These are phyloP conservation scores for Pelagia noctiluca DNA, from an alignment of 30 jellyfish, hydroid and myxozoan species.

Conservation along the genomic window DNA sequence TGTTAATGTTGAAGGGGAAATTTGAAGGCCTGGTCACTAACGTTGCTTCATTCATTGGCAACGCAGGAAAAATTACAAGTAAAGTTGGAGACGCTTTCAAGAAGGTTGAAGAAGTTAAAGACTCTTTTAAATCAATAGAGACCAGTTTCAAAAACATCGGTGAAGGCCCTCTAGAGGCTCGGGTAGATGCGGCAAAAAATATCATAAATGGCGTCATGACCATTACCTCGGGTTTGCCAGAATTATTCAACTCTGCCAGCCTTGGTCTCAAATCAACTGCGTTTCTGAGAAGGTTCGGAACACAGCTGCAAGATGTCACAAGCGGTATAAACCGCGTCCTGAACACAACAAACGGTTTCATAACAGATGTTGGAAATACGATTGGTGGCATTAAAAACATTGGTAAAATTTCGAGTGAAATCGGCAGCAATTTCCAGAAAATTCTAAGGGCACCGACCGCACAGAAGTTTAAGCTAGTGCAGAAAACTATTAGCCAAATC, in stretches of 20 bases:
- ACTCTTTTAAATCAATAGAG: conserved; percentile 43
- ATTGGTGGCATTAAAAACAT: conserved; percentile 56
- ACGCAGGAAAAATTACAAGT: conserved; percentile 74
- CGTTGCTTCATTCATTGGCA: conserved; percentile 68
- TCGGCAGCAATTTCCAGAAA: conserved; percentile 71
- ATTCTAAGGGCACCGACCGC: conserved; percentile 76
- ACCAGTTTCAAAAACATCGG: conserved; percentile 48
- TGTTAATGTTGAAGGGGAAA: conserved; percentile 70
- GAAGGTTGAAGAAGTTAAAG: conserved; percentile 65
- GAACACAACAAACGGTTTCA: conserved; percentile 66
- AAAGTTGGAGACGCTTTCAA: conserved; percentile 69
- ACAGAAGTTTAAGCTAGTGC: conserved; percentile 47
- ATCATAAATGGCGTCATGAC: conserved; percentile 74
- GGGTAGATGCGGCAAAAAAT: conserved; percentile 83
- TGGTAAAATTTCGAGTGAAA: conserved; percentile 40
- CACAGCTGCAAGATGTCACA: conserved; percentile 78
- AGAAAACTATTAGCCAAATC: conserved; percentile 48
- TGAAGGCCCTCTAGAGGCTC: conserved; percentile 88
- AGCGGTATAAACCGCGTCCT: conserved; percentile 65
- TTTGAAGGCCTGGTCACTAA: conserved; percentile 77
- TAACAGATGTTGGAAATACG: conserved; percentile 75
- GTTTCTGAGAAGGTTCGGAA: conserved; percentile 82
- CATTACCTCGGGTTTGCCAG: conserved; percentile 77
- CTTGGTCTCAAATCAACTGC: conserved; percentile 63
- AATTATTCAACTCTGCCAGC: conserved; percentile 51